Conservation (phyloP, 37 sponge, comb jelly and placozoan species). For the Chondrilla cf. caribensis region DNA sequence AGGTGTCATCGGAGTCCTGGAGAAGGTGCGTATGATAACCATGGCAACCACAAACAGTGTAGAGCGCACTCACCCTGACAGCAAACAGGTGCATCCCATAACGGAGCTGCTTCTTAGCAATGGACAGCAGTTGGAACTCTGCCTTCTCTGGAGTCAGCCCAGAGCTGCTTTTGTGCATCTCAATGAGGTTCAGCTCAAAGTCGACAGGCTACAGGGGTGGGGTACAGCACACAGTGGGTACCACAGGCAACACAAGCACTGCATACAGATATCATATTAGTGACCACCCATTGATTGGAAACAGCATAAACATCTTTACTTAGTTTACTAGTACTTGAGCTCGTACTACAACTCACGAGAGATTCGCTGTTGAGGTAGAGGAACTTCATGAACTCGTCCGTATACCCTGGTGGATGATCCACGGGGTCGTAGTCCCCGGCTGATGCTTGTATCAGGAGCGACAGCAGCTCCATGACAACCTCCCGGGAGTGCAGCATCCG, state of each 20-base stretch:
- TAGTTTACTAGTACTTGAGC: too few relatives aligned
- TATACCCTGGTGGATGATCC: conserved; percentile 44
- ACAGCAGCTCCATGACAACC: conserved; percentile 49
- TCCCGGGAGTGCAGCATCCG: conserved; percentile 44
- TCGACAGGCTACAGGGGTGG: conserved; percentile 40
- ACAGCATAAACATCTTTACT: too few relatives aligned
- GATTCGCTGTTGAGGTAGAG: conserved; percentile 11
- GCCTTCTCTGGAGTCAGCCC: conserved; percentile 69
- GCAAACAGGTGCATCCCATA: conserved; percentile 69
- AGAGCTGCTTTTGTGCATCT: conserved; percentile 47
- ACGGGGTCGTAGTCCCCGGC: conserved; percentile 56
- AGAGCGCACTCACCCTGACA: conserved; percentile 24
- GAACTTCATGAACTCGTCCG: conserved; percentile 38
- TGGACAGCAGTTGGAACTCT: conserved; percentile 55
- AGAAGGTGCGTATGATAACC: not conserved
- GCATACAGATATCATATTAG: too few relatives aligned
- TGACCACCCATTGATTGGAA: too few relatives aligned
- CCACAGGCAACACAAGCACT: too few relatives aligned
- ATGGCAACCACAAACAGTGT: too few relatives aligned
- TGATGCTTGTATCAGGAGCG: conserved; percentile 65
- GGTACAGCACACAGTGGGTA: too few relatives aligned
- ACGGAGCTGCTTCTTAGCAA: conserved; percentile 62
- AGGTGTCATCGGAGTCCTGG: not conserved
- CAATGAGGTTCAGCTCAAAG: conserved; percentile 49
- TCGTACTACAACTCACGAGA: not conserved